Percentiles rank a stretch among this genome's conserved stretches.
These are phyloP conservation scores for Acrocyrtus sp. DNA, from an alignment of 2,888 invertebrate genomes.

Conservation along the genomic window DNA sequence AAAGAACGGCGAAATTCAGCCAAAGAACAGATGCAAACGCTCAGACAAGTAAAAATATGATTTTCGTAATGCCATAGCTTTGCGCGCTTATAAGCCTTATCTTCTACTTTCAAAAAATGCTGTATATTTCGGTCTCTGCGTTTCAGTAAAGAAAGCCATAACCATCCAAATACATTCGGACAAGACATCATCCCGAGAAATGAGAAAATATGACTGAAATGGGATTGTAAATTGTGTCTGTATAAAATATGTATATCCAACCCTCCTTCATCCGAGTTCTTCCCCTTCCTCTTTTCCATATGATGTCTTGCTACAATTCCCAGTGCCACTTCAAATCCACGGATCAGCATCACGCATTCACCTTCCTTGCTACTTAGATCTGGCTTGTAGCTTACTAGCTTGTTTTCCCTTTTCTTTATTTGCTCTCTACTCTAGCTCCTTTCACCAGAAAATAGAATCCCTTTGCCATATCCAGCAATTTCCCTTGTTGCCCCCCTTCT, in stretches of 20 bases:
- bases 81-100: not conserved
- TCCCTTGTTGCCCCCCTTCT: too few relatives aligned
- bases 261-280: constrained; percentile 41
- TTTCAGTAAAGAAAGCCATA: too few relatives aligned
- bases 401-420: not conserved
- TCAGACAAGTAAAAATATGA: constrained; percentile 30
- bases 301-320: constrained; percentile 40
- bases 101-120: too few relatives aligned
- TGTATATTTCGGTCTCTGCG: too few relatives aligned
- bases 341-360: constrained; percentile 52
- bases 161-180: constrained; percentile 44
- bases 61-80: not conserved
- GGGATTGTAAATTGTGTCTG: constrained; percentile 55
- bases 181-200: constrained; percentile 50
- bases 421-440: constrained; percentile 10
- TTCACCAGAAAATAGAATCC: constrained; percentile 3
- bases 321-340: constrained; percentile 53
- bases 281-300: constrained; percentile 15
- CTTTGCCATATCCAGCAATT: too few relatives aligned
- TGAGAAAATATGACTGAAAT: constrained; percentile 58
- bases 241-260: constrained; percentile 49
- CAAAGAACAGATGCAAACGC: constrained; percentile 31
- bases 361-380: constrained; percentile 25
- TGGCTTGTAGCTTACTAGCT: too few relatives aligned
- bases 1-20: too few relatives aligned